phyloP scores from a whole-genome alignment of 2,797 vertebrate genomes.

The Coregonus suidteri region DNA sequence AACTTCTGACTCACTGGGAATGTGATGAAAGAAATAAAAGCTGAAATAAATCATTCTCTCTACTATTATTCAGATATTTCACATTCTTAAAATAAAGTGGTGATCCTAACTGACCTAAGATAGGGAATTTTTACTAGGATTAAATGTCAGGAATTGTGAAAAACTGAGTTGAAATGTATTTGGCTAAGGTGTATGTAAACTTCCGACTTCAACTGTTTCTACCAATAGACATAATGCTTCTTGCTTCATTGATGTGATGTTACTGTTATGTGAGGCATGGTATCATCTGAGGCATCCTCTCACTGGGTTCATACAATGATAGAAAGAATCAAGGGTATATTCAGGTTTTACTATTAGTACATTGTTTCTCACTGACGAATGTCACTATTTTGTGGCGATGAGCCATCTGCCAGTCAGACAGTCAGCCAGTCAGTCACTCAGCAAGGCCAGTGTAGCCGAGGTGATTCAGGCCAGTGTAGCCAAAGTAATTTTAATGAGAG shows the following conservation, averaged over 20 bases:
- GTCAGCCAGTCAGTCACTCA: not conserved
- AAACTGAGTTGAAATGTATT: too few relatives aligned
- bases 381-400: conserved; percentile 6
- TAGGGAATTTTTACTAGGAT: too few relatives aligned
- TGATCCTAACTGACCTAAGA: too few relatives aligned
- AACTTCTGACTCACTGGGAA: too few relatives aligned
- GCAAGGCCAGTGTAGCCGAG: not conserved
- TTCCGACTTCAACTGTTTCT: too few relatives aligned
- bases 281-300: not conserved
- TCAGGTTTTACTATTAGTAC: not conserved
- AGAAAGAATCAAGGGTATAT: not conserved
- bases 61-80: too few relatives aligned
- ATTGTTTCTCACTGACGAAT: not conserved
- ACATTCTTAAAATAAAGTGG: too few relatives aligned
- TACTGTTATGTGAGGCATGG: not conserved
- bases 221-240: not conserved
- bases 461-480: conserved; percentile 16
- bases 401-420: conserved; percentile 3
- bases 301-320: not conserved
- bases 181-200: too few relatives aligned
- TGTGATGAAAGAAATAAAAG: too few relatives aligned
- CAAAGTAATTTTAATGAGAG: conserved; percentile 7
- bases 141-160: too few relatives aligned
- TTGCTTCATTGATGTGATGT: not conserved
- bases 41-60: too few relatives aligned